These are phyloP conservation scores for Schizotus pectinicornis DNA, from an alignment of 2,888 invertebrate genomes.

Conservation along the genomic window DNA sequence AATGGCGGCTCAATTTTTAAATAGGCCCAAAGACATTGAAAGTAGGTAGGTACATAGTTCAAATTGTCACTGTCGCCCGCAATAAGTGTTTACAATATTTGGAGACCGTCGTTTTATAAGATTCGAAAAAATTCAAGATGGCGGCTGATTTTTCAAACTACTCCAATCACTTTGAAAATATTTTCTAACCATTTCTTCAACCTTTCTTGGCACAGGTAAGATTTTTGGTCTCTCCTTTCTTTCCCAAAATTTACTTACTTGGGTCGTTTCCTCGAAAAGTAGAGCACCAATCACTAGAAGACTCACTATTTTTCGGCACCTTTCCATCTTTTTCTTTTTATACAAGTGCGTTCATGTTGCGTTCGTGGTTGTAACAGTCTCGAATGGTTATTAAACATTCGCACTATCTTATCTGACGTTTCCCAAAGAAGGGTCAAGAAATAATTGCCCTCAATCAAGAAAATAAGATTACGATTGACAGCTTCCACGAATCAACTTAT, in stretches of 20 bases:
- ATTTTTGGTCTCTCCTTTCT: background rate
- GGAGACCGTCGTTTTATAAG: too few species aligned
- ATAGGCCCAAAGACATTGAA: too few species aligned
- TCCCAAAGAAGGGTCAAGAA: slow-evolving; percentile 18
- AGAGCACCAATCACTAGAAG: background rate
- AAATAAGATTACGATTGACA: slow-evolving; percentile 11
- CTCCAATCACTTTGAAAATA: too few species aligned
- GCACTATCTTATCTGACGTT: slow-evolving; percentile 19
- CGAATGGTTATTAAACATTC: slow-evolving; percentile 2
- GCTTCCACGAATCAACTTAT: background rate
- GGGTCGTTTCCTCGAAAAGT: background rate
- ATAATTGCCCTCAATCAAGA: slow-evolving; percentile 19
- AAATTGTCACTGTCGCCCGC: too few species aligned
- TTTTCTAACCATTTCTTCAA: too few species aligned
- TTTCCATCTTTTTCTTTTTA: background rate
- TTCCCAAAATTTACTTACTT: slow-evolving; percentile 1
- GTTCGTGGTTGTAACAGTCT: background rate
- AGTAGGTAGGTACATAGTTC: too few species aligned
- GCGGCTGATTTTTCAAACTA: too few species aligned
- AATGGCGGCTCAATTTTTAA: too few species aligned
- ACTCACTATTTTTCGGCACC: too few species aligned
- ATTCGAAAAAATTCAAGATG: too few species aligned
- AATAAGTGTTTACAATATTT: too few species aligned
- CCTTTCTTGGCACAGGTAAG: background rate
- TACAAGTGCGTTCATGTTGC: slow-evolving; percentile 1